Evolutionary conservation across 2,888 invertebrate species (phyloP).

Genomic region (Rhorus exstirpatorius): DNA sequence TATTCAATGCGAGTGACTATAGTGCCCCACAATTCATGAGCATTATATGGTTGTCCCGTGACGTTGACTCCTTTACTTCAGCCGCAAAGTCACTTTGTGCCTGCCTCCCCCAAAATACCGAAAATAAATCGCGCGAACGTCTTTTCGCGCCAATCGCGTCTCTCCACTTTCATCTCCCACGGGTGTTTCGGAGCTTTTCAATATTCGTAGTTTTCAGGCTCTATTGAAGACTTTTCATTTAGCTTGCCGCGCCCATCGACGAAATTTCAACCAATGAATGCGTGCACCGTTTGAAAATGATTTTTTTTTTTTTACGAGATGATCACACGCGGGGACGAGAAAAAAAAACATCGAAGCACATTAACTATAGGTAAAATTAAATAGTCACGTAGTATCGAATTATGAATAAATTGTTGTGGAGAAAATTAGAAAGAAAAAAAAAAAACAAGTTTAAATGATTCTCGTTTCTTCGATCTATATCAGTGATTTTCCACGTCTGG

Average conservation of each 20-base stretch:
- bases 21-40: slow-evolving; percentile 20
- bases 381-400: too few species aligned
- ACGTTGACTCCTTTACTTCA: slow-evolving; percentile 31
- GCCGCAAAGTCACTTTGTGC: slow-evolving; percentile 66
- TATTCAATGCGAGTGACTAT: slow-evolving; percentile 45
- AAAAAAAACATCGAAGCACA: too few species aligned
- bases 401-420: too few species aligned
- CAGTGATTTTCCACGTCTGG: slow-evolving; percentile 40
- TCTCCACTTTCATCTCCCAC: slow-evolving; percentile 51
- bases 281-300: too few species aligned
- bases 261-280: slow-evolving; percentile 5
- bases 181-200: slow-evolving; percentile 48
- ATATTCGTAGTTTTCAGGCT: slow-evolving; percentile 44
- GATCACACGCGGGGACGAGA: too few species aligned
- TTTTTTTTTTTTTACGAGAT: too few species aligned
- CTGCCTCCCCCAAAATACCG: slow-evolving; percentile 1
- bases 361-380: too few species aligned
- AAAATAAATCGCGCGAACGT: slow-evolving; percentile 48
- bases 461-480: too few species aligned
- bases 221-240: background rate
- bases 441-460: background rate
- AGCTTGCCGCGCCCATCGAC: background rate
- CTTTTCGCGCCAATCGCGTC: slow-evolving; percentile 46
- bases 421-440: too few species aligned
- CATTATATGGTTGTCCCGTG: slow-evolving; percentile 17